Evolutionary conservation across 35 echinoderm and acorn worm species (phyloP).

Genomic region (Patiria miniata): DNA sequence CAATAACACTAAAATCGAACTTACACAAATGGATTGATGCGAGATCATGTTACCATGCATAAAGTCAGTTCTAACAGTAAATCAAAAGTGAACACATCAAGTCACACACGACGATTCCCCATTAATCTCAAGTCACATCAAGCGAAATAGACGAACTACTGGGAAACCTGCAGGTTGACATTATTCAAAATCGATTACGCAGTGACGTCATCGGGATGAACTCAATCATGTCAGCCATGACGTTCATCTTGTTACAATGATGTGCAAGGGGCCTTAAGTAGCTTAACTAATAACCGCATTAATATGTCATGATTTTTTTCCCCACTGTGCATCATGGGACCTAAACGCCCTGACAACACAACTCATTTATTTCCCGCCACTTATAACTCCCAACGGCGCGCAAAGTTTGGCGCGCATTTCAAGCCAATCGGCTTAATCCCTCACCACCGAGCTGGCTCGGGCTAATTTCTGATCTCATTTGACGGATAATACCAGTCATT

Average conservation of each 20-base stretch:
- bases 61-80: no score
- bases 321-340: not conserved
- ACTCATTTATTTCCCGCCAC: not conserved
- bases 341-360: not conserved
- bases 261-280: not conserved
- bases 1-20: no score
- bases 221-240: no score
- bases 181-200: no score
- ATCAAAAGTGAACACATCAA: no score
- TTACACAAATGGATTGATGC: no score
- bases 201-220: no score
- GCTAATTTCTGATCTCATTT: constrained; percentile 18
- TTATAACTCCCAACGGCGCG: not conserved
- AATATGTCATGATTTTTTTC: not conserved
- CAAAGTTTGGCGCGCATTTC: not conserved
- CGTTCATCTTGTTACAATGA: constrained; percentile 16
- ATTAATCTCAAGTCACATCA: no score
- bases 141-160: no score
- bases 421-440: not conserved
- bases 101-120: no score
- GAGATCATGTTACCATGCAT: no score
- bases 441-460: not conserved
- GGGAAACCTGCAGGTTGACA: no score
- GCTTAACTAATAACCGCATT: constrained; percentile 17
- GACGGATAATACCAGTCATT: constrained; percentile 22